A percentile compares a stretch with the other conserved stretches of the same genome.
Evolutionary conservation across 1,140 invertebrate species (phyloP).

Genomic region (Papilio polyxenes): DNA sequence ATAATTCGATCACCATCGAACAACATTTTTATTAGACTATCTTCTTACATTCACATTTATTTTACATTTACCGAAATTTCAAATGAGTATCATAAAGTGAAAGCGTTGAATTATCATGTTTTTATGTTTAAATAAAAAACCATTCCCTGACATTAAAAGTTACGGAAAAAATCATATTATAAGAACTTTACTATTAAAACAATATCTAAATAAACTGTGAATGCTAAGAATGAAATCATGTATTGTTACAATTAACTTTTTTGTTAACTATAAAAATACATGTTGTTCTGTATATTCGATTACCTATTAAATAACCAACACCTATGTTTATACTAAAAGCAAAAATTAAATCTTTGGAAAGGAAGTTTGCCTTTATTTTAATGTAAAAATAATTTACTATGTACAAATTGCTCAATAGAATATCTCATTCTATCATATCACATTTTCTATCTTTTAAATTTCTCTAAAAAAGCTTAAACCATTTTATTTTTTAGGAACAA

Average conservation of each 20-base stretch:
- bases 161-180: not conserved
- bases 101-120: not conserved
- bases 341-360: conserved; percentile 34
- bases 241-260: not conserved
- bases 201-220: not conserved
- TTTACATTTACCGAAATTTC: conserved; percentile 27
- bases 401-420: conserved; percentile 44
- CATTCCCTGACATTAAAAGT: not conserved
- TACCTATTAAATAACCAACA: conserved; percentile 35
- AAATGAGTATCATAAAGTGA: conserved; percentile 32
- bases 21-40: conserved; percentile 36
- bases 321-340: conserved; percentile 41
- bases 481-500: not conserved
- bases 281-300: not conserved
- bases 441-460: not conserved
- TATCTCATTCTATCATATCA: conserved; percentile 42
- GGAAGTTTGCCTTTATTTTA: not conserved
- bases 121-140: not conserved
- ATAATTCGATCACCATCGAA: conserved; percentile 14
- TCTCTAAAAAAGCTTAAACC: conserved; percentile 9
- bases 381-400: conserved; percentile 54
- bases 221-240: not conserved
- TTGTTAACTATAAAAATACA: not conserved
- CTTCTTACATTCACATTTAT: conserved; percentile 35
- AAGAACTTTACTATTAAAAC: not conserved